Base-by-base conservation (phyloP, 2,113 vertebrate species). In the Amphilophus citrinellus region DNA sequence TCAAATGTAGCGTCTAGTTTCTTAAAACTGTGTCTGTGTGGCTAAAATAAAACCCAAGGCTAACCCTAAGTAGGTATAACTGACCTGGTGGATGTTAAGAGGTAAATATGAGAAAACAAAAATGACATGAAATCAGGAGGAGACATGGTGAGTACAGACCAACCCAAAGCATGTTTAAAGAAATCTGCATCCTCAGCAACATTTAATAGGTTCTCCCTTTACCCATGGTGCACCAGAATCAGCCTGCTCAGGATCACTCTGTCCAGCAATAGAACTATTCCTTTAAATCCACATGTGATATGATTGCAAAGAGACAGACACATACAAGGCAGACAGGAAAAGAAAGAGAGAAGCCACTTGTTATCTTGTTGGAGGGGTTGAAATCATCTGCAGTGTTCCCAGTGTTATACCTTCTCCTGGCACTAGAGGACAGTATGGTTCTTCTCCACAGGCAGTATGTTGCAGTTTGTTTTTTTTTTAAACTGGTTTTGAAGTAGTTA, bases 381-480 rank as follows among this genome's bases (percentile, higher is more conserved):
- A 80, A 66, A 58, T 90, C 71, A 73, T 86, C 81, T 89, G 85
- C 78, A 82, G 58, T 50, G 14, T 47, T 59, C 58, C 32, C 15
- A 1, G 4, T 58, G 68, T n/a, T 15, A 0, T 66, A 0, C 18
- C 10, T 1, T 20, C 1, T 7, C 2, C 0, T 1, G 18, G 1
- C 93, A 85, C 66, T 91, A 92, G 93, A 80, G 88, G 90, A 75
- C 84, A 90, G 76, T 93, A 61, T 91, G 79, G 82, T 57, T 73
- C 27, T 91, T 88, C 75, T 68, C 39, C 76, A 17, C 30, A 50
- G 39, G 35, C 5, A 7, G 27, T 50, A 32, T 1, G 0, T 10
- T 58, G 62, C 37, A 20, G 14, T 7, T 0, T 15, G 32, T 30
- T 37, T 5, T 2, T 15, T 35, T 37, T 5, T 2, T 22, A 66